Evolutionary conservation across 2,113 vertebrate genomes (phyloP).

Genomic region (Donacobius atricapilla): DNA sequence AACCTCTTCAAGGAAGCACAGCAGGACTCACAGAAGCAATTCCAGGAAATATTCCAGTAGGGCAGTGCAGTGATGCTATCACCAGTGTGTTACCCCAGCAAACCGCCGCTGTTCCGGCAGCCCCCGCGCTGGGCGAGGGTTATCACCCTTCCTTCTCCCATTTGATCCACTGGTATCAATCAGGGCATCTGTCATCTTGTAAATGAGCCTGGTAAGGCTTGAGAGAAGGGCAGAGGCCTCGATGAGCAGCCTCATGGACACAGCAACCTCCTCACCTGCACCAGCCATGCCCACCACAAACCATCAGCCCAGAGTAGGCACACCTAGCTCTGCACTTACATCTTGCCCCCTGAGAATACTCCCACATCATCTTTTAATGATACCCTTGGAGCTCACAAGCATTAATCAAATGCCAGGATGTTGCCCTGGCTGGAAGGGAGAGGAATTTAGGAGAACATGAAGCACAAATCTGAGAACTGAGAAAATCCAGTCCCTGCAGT

Average conservation of each 20-base stretch:
- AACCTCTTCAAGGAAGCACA: not conserved
- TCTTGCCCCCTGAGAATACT: not conserved
- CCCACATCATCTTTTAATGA: not conserved
- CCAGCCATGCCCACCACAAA: not conserved
- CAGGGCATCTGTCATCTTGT: not conserved
- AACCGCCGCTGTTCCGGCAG: not conserved
- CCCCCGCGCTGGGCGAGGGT: not conserved
- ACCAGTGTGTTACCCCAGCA: not conserved
- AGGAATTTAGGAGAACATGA: not conserved
- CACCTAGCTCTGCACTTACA: fast-evolving
- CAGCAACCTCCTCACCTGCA: not conserved
- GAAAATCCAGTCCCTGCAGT: not conserved
- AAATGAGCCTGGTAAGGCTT: not conserved
- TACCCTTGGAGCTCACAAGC: not conserved
- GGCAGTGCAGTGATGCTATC: not conserved
- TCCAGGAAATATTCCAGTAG: not conserved
- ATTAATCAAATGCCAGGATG: not conserved
- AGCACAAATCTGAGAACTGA: not conserved
- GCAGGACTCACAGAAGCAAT: not conserved
- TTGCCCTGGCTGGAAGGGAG: not conserved
- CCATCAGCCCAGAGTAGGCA: not conserved
- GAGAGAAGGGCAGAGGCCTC: not conserved
- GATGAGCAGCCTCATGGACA: not conserved
- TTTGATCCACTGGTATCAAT: too few species aligned
- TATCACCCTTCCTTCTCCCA: not conserved